A percentile compares a stretch with the other conserved stretches of the same genome.
Evolutionary conservation across 2,888 invertebrate genomes (phyloP).

Genomic region (Merodon equestris): DNA sequence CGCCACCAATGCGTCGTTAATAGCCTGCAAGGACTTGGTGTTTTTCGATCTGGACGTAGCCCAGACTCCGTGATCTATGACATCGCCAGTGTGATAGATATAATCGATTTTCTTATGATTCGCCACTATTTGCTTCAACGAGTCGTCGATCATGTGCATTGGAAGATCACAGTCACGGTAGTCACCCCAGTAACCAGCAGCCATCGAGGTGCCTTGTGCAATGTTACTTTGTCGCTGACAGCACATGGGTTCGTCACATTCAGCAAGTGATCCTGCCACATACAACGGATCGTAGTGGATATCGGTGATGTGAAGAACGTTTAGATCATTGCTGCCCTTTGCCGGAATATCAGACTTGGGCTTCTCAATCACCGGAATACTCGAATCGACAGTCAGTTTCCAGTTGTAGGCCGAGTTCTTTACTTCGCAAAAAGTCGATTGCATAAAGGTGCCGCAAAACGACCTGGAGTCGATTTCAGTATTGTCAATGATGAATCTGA

Average conservation of each 20-base stretch:
- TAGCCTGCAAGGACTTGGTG: constrained; percentile 80
- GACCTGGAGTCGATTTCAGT: constrained; percentile 79
- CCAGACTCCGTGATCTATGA: constrained; percentile 94
- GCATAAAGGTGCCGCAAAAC: constrained; percentile 75
- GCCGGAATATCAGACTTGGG: constrained; percentile 72
- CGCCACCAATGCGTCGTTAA: constrained; percentile 80
- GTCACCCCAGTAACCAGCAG: constrained; percentile 90
- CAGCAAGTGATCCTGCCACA: constrained; percentile 83
- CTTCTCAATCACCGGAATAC: constrained; percentile 53
- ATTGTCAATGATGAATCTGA: constrained; percentile 81
- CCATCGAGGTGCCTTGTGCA: constrained; percentile 71
- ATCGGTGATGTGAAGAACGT: constrained; percentile 79
- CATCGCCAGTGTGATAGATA: constrained; percentile 92
- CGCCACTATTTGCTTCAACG: constrained; percentile 82
- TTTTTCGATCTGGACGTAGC: constrained; percentile 85
- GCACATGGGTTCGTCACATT: constrained; percentile 88
- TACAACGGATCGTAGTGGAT: constrained; percentile 90
- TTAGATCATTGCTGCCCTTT: constrained; percentile 69
- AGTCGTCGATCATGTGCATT: constrained; percentile 83
- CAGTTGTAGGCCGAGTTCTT: constrained; percentile 72
- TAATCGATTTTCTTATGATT: constrained; percentile 83
- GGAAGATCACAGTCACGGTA: constrained; percentile 89
- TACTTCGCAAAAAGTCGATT: constrained; percentile 72
- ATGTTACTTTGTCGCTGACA: constrained; percentile 81
- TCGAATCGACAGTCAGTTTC: constrained; percentile 69